Percentiles rank a stretch among this genome's conserved stretches.
Conservation (phyloP, 1,140 invertebrate species). For the Drosophila sp. region DNA sequence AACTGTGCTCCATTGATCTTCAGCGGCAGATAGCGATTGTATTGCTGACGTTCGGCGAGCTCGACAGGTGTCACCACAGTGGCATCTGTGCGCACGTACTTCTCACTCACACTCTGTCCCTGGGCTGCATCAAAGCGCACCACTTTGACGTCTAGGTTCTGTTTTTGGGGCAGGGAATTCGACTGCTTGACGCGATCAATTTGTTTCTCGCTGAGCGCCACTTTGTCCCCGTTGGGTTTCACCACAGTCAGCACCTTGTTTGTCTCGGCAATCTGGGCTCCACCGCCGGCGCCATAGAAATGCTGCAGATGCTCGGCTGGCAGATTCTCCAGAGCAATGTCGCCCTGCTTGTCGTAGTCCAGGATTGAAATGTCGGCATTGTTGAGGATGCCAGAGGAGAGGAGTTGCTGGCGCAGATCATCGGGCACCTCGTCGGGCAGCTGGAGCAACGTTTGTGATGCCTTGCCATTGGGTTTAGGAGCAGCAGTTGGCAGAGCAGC, state of each 20-base stretch:
- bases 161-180: slow-evolving; percentile 84
- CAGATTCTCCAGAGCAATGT: slow-evolving; percentile 92
- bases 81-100: slow-evolving; percentile 90
- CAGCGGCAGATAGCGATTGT: slow-evolving; percentile 92
- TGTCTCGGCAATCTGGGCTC: slow-evolving; percentile 88
- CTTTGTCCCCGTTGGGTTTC: slow-evolving; percentile 86
- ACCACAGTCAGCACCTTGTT: slow-evolving; percentile 88
- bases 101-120: slow-evolving; percentile 89
- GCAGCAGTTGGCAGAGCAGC: slow-evolving; percentile 26
- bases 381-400: slow-evolving; percentile 93
- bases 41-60: slow-evolving; percentile 89
- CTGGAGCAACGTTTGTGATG: slow-evolving; percentile 86
- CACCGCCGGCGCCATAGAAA: slow-evolving; percentile 91
- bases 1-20: slow-evolving; percentile 94
- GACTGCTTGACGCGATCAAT: slow-evolving; percentile 85
- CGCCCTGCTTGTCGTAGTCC: slow-evolving; percentile 95
- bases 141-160: slow-evolving; percentile 92
- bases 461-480: slow-evolving; percentile 78
- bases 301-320: slow-evolving; percentile 94
- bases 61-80: slow-evolving; percentile 90
- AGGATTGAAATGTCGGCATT: slow-evolving; percentile 94
- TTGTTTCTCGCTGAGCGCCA: slow-evolving; percentile 85
- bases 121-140: slow-evolving; percentile 91
- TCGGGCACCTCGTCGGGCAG: slow-evolving; percentile 94
- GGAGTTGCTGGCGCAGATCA: slow-evolving; percentile 91